These are phyloP conservation scores for Eucidaris tribuloides DNA, from an alignment of 35 echinoderm and acorn worm genomes.

Conservation along the genomic window DNA sequence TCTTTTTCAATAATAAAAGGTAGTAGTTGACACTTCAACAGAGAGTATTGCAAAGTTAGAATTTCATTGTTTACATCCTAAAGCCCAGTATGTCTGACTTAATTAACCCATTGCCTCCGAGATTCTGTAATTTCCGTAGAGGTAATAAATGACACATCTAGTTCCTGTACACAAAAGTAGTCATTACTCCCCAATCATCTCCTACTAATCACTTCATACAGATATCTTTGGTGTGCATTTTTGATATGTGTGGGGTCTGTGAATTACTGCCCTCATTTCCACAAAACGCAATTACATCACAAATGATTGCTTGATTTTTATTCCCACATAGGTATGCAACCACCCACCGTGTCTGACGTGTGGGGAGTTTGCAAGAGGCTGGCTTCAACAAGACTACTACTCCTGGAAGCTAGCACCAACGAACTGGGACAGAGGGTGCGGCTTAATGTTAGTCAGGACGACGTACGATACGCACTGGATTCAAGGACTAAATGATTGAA, in stretches of 20 bases:
- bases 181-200: no score
- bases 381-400: slow-evolving; percentile 42
- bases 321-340: slow-evolving; percentile 41
- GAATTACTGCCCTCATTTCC: neutral
- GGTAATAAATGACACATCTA: no score
- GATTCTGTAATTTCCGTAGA: no score
- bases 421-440: slow-evolving; percentile 80
- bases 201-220: neutral
- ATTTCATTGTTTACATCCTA: no score
- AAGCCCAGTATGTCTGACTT: no score
- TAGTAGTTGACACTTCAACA: no score
- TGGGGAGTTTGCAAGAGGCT: slow-evolving; percentile 76
- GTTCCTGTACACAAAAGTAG: no score
- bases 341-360: slow-evolving; percentile 72
- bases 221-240: neutral
- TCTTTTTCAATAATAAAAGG: no score
- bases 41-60: no score
- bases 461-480: slow-evolving; percentile 71
- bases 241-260: no score
- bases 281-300: neutral
- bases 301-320: neutral
- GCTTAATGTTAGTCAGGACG: slow-evolving; percentile 94
- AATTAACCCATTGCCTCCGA: no score
- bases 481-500: no score
- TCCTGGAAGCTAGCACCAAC: slow-evolving; percentile 79